Percentiles rank a stretch among this genome's conserved stretches.
phyloP scores from a whole-genome alignment of 53 echinoderm and acorn worm genomes.

The Temnopleurus reevesii region DNA sequence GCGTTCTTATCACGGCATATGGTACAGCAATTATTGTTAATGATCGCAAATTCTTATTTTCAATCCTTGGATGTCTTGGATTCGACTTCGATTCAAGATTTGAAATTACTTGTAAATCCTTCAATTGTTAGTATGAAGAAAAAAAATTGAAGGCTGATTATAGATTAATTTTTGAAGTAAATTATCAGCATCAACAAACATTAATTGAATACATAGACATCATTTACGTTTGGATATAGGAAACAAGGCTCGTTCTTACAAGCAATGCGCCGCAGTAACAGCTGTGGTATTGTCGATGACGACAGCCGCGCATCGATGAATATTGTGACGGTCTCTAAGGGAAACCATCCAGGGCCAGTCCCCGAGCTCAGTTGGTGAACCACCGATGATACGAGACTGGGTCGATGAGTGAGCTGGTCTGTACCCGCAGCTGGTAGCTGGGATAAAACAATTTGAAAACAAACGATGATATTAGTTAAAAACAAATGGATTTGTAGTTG shows the following conservation, averaged over 20 bases:
- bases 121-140: too few species aligned
- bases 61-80: neutral
- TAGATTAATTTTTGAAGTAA: too few species aligned
- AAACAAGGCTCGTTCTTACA: neutral
- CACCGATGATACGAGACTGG: slow-evolving; percentile 45
- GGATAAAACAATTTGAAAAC: neutral
- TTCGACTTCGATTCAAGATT: neutral
- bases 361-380: slow-evolving; percentile 15
- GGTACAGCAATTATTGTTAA: too few species aligned
- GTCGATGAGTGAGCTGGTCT: neutral
- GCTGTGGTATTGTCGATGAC: neutral
- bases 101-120: too few species aligned
- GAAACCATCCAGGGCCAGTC: slow-evolving; percentile 58
- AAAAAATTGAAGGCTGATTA: too few species aligned
- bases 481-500: too few species aligned
- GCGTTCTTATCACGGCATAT: too few species aligned
- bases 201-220: too few species aligned
- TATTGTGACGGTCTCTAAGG: slow-evolving; percentile 35
- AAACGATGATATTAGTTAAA: too few species aligned
- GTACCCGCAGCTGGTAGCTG: neutral
- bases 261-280: slow-evolving; percentile 33
- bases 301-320: slow-evolving; percentile 49
- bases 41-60: too few species aligned
- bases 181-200: too few species aligned
- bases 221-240: too few species aligned